Percentiles rank a stretch among this genome's conserved stretches.
Conservation (phyloP, 2,888 invertebrate genomes). For the Parnassius apollo region DNA sequence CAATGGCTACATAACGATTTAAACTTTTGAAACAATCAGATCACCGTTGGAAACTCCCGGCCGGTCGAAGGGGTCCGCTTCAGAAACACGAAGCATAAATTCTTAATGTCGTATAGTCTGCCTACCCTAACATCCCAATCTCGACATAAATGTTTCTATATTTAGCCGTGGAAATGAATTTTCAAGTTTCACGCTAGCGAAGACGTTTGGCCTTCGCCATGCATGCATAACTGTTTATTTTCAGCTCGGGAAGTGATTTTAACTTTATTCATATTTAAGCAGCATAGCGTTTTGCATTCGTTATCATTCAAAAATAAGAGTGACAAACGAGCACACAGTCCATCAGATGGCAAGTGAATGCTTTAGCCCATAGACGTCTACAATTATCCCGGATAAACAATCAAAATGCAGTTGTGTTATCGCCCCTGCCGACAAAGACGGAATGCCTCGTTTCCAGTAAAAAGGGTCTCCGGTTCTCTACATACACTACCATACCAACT, state of each 20-base stretch:
- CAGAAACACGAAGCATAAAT: slow-evolving; percentile 14
- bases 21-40: slow-evolving; percentile 12
- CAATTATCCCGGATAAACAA: too few relatives aligned
- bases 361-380: too few relatives aligned
- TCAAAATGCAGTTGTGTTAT: too few relatives aligned
- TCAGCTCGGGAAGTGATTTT: slow-evolving; percentile 9
- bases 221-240: slow-evolving; percentile 15
- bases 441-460: too few relatives aligned
- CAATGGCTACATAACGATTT: not conserved
- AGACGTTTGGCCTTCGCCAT: not conserved
- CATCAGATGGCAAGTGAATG: too few relatives aligned
- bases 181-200: not conserved
- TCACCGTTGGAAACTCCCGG: not conserved
- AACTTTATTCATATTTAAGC: slow-evolving; percentile 10
- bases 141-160: slow-evolving; percentile 8
- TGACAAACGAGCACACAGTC: too few relatives aligned
- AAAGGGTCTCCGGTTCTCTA: too few relatives aligned
- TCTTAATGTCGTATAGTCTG: slow-evolving; percentile 13
- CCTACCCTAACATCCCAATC: too few relatives aligned
- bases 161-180: slow-evolving; percentile 14
- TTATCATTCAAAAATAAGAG: not conserved
- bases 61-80: not conserved
- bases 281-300: not conserved
- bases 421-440: too few relatives aligned
- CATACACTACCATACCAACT: too few relatives aligned